Evolutionary conservation across 2,113 vertebrate species (phyloP).

Genomic region (Eretmochelys imbricata): DNA sequence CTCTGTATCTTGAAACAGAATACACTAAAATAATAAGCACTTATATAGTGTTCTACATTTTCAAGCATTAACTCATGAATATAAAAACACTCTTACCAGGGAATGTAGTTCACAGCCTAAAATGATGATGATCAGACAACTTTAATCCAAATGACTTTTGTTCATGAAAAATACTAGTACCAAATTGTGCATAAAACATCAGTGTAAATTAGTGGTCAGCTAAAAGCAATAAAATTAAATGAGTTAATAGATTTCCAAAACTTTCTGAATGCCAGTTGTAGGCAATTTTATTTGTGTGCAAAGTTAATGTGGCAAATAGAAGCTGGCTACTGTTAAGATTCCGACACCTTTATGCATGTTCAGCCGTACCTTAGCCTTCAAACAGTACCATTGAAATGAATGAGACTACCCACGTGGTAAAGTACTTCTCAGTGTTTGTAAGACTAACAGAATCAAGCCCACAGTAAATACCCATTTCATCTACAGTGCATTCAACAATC

Average conservation of each 20-base stretch:
- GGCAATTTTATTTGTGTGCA: not conserved
- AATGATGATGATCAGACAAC: conserved; percentile 28
- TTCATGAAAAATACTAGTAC: conserved; percentile 1
- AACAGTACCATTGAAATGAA: not conserved
- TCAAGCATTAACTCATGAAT: not conserved
- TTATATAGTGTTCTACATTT: not conserved
- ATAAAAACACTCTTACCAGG: not conserved
- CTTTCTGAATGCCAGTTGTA: not conserved
- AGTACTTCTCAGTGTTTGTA: not conserved
- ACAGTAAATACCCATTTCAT: not conserved
- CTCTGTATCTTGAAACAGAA: not conserved
- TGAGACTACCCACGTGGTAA: not conserved
- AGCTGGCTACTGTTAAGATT: not conserved
- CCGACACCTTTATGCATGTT: not conserved
- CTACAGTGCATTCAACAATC: not conserved
- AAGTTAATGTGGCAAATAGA: not conserved
- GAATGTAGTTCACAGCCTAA: not conserved
- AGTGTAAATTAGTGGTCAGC: not conserved
- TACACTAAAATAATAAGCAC: not conserved
- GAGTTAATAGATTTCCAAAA: not conserved
- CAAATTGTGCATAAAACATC: conserved; percentile 13
- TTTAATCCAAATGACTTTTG: conserved; percentile 48
- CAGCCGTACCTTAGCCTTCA: not conserved
- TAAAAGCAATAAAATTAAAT: conserved; percentile 15
- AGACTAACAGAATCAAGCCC: not conserved